Conservation (phyloP, 2,113 vertebrate genomes). For the Baryphthengus martii region DNA sequence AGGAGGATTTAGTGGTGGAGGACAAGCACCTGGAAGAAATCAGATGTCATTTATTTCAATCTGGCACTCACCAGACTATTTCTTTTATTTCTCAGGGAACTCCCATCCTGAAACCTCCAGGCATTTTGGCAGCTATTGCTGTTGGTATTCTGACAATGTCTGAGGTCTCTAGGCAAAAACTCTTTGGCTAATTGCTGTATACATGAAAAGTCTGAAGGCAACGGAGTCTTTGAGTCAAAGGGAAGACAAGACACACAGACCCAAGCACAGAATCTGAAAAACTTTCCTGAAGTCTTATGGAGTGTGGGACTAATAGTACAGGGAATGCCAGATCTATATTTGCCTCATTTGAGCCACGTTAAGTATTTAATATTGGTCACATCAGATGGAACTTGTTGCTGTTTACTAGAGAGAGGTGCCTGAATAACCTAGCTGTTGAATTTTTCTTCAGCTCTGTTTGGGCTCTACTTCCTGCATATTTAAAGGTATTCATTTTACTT, state of each 20-base stretch:
- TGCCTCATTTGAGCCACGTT: background rate
- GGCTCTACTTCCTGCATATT: background rate
- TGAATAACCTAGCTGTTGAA: conserved; percentile 12
- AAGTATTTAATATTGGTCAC: background rate
- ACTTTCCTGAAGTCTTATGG: background rate
- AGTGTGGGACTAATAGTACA: background rate
- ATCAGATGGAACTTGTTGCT: background rate
- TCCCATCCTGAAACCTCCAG: background rate
- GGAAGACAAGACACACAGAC: background rate
- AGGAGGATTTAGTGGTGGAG: background rate
- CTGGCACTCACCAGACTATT: background rate
- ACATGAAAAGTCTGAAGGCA: background rate
- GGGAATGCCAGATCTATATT: background rate
- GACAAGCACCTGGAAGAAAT: conserved; percentile 1
- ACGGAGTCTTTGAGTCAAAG: background rate
- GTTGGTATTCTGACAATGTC: background rate
- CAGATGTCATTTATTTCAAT: background rate
- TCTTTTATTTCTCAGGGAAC: conserved; percentile 1
- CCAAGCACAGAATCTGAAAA: background rate
- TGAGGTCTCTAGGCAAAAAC: background rate
- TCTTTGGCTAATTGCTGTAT: background rate
- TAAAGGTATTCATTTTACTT: conserved; percentile 20
- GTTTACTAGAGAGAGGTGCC: background rate
- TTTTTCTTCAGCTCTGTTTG: background rate
- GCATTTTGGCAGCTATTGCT: background rate